Evolutionary conservation across 2,888 invertebrate species (phyloP).

Genomic region (Hydropsyche betteni): DNA sequence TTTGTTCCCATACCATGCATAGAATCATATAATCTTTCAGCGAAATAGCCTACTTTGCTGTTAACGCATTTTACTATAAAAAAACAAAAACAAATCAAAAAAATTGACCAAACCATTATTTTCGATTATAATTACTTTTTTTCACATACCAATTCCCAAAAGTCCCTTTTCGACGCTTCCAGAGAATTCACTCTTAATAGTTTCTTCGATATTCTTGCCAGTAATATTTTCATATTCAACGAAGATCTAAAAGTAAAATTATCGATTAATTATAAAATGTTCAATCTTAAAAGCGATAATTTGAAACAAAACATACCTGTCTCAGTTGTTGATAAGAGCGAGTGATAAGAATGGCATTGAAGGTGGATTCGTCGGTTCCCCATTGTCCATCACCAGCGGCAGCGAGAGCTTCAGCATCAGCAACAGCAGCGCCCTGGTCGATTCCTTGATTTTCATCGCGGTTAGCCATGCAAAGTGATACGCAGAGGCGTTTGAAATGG

Average conservation of each 20-base stretch:
- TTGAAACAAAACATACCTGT: conserved; percentile 59
- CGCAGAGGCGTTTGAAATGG: conserved; percentile 91
- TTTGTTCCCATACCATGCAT: conserved; percentile 93
- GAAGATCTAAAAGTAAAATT: conserved; percentile 69
- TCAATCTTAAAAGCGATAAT: not conserved
- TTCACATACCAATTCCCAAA: conserved; percentile 81
- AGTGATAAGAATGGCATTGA: conserved; percentile 85
- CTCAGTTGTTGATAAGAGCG: conserved; percentile 90
- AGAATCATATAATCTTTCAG: conserved; percentile 86
- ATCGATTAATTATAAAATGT: not conserved
- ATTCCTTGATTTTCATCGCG: conserved; percentile 89
- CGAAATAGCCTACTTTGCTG: conserved; percentile 91
- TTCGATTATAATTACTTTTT: conserved; percentile 31
- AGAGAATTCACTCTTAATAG: conserved; percentile 89
- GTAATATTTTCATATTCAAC: conserved; percentile 84
- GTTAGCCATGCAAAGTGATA: conserved; percentile 87
- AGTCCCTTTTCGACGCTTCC: conserved; percentile 87
- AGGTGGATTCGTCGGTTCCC: conserved; percentile 91
- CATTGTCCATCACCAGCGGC: conserved; percentile 84
- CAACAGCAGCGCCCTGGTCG: conserved; percentile 80
- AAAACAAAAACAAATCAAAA: conserved; percentile 43
- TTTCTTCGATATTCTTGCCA: conserved; percentile 84
- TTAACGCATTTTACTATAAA: conserved; percentile 84
- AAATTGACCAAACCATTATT: not conserved
- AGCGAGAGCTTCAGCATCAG: conserved; percentile 83